Evolutionary conservation across 2,797 vertebrate genomes (phyloP).

Genomic region (Lithobates sylvaticus): DNA sequence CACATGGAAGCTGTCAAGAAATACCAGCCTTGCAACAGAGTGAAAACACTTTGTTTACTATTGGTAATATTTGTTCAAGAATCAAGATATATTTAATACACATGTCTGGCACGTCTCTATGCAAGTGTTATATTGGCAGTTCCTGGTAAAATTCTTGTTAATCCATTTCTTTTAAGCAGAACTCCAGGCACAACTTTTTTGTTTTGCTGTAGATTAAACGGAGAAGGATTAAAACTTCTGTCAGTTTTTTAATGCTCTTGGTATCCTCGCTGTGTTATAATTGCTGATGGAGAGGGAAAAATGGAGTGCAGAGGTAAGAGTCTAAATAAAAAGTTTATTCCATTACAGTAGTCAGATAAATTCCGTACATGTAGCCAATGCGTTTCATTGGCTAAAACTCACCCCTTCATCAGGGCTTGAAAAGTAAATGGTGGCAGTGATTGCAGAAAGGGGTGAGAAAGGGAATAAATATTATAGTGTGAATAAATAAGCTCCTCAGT

Average conservation of each 20-base stretch:
- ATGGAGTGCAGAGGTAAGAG: no score
- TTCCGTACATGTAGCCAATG: no score
- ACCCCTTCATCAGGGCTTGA: not conserved
- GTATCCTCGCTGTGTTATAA: not conserved
- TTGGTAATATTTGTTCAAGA: slow-evolving; percentile 45
- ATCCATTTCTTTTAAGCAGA: not conserved
- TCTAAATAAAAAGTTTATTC: no score
- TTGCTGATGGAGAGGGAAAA: no score
- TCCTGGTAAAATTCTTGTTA: not conserved
- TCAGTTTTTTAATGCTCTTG: not conserved
- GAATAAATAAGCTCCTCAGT: not conserved
- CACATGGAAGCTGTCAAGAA: slow-evolving; percentile 20
- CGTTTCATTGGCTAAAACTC: no score
- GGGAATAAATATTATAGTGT: no score
- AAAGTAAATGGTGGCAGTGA: not conserved
- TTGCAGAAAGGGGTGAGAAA: not conserved
- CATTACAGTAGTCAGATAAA: no score
- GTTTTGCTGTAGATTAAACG: no score
- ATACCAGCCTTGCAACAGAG: slow-evolving; percentile 43
- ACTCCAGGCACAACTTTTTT: not conserved
- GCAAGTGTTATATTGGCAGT: slow-evolving; percentile 7
- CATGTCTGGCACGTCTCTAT: slow-evolving; percentile 40
- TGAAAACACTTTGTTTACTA: slow-evolving; percentile 49
- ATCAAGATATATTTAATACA: slow-evolving; percentile 40
- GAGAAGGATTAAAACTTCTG: no score